Conservation (phyloP, 2,113 vertebrate species). For the Osmerus eperlanus region DNA sequence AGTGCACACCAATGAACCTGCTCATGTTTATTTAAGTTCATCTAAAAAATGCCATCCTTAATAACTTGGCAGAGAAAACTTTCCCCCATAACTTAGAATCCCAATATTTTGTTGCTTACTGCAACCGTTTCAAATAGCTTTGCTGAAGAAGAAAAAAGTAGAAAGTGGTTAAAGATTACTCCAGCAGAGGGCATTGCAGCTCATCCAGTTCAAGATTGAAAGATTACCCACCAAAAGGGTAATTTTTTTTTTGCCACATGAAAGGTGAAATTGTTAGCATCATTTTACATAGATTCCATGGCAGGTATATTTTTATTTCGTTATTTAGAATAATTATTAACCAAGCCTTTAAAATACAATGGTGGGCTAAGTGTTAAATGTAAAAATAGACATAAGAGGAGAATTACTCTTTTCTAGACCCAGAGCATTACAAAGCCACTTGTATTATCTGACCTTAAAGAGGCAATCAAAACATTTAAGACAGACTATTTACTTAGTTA, state of each 20-base stretch:
- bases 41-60: neutral
- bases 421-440: no score
- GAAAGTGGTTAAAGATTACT: neutral
- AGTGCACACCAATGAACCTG: constrained; percentile 2
- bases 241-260: neutral
- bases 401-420: no score
- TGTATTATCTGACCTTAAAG: no score
- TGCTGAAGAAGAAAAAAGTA: constrained; percentile 10
- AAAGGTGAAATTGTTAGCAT: neutral
- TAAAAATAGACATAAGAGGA: no score
- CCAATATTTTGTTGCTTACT: neutral
- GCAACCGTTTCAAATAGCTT: neutral
- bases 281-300: no score
- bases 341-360: no score
- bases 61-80: constrained; percentile 7
- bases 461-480: neutral
- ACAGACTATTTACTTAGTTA: neutral
- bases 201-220: constrained; percentile 10
- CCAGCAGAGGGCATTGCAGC: constrained; percentile 57
- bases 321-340: no score
- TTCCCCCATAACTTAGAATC: constrained; percentile 1
- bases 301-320: no score
- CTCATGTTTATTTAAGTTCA: constrained; percentile 24
- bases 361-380: no score
- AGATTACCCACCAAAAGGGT: neutral